Evolutionary conservation across 2,797 vertebrate species (phyloP).

Genomic region (Glyptemys insculpta): DNA sequence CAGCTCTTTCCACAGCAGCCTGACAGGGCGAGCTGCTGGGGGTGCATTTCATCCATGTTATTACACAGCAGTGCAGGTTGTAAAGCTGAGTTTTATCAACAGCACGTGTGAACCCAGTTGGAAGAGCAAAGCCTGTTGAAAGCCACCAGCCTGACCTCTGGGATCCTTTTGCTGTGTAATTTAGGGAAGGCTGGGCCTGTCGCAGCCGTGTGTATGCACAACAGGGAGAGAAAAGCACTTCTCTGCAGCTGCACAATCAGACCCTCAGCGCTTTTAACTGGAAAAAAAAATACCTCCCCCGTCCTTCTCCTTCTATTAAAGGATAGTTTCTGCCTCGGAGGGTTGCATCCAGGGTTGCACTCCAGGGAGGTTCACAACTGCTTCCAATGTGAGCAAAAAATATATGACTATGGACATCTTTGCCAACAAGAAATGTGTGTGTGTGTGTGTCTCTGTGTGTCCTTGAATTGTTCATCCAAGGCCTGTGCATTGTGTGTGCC

Average conservation of each 20-base stretch:
- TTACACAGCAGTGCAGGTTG: rapidly evolving
- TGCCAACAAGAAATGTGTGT: rapidly evolving
- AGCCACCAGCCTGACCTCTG: neutral
- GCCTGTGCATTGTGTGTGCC: rapidly evolving
- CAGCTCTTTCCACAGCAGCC: neutral
- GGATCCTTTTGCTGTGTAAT: rapidly evolving
- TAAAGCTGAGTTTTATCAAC: neutral
- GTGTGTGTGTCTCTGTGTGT: rapidly evolving
- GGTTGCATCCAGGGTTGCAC: neutral
- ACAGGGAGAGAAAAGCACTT: rapidly evolving
- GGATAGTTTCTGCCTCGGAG: neutral
- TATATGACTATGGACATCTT: rapidly evolving
- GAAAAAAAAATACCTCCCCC: constrained; percentile 4
- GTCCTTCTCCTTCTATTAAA: rapidly evolving
- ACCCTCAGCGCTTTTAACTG: neutral
- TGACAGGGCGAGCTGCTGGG: rapidly evolving
- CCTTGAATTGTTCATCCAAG: rapidly evolving
- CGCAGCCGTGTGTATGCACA: neutral
- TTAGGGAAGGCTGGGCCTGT: neutral
- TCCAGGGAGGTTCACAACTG: neutral
- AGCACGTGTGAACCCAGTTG: rapidly evolving
- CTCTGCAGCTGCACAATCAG: neutral
- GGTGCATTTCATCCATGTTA: neutral
- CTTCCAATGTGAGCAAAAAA: rapidly evolving
- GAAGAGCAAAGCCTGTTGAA: neutral